phyloP scores from a whole-genome alignment of 2,797 vertebrate genomes.

The Sarcophilus harrisii region DNA sequence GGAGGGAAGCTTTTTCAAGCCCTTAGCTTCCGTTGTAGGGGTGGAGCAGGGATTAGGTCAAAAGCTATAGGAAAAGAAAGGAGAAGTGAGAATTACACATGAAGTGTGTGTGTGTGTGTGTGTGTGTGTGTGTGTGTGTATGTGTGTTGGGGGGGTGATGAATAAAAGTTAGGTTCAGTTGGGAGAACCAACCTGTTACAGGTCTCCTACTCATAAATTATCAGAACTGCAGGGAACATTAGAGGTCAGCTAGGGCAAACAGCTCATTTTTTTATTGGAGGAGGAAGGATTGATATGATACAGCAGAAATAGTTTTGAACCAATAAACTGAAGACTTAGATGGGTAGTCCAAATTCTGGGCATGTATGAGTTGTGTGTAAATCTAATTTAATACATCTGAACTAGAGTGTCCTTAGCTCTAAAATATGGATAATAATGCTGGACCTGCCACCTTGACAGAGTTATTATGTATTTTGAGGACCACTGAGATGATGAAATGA shows the following conservation, averaged over 20 bases:
- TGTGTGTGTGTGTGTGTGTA: too few relatives aligned
- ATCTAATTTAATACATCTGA: not conserved
- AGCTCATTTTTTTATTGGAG: not conserved
- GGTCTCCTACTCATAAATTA: not conserved
- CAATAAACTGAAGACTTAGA: not conserved
- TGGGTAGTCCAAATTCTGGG: not conserved
- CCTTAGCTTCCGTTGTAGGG: not conserved
- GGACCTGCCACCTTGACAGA: not conserved
- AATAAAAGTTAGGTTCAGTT: not conserved
- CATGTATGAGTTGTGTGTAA: not conserved
- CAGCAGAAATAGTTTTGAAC: not conserved
- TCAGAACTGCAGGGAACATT: not conserved
- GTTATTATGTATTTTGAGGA: not conserved
- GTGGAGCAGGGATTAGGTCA: not conserved
- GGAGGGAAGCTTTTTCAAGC: not conserved
- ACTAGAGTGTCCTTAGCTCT: not conserved
- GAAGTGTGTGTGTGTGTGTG: not conserved
- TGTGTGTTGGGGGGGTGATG: too few relatives aligned
- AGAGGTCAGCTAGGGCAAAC: not conserved
- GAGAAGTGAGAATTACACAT: conserved; percentile 34
- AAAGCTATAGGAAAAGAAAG: not conserved
- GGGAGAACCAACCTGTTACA: not conserved
- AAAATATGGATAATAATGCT: not conserved
- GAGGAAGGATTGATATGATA: not conserved
- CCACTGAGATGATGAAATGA: not conserved